Percentiles rank a stretch among this genome's conserved stretches.
Conservation (phyloP, 2,888 invertebrate species). For the Volucella zonaria region DNA sequence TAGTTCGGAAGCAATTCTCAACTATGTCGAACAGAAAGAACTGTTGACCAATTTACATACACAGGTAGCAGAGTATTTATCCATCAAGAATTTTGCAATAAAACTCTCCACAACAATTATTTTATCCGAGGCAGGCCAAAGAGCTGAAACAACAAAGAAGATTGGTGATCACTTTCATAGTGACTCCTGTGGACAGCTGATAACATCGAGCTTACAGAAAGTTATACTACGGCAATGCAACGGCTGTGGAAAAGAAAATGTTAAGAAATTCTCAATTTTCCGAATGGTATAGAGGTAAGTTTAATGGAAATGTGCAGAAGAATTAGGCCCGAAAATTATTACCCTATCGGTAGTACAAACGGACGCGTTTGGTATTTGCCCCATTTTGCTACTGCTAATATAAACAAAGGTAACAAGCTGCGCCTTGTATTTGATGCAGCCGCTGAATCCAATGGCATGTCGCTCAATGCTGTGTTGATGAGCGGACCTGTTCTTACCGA, state of each 20-base stretch:
- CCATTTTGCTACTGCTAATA: slow-evolving; percentile 45
- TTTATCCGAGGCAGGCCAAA: no score
- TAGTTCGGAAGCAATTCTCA: no score
- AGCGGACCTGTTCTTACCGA: slow-evolving; percentile 56
- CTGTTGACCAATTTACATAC: no score
- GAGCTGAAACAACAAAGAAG: no score
- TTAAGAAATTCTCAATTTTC: background rate
- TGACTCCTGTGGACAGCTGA: slow-evolving; percentile 4
- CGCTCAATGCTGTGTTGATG: slow-evolving; percentile 52
- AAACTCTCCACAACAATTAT: no score
- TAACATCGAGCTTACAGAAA: background rate
- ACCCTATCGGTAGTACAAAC: no score
- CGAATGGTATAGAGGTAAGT: background rate
- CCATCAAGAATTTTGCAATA: no score
- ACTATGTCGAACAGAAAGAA: no score
- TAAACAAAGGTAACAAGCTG: slow-evolving; percentile 51
- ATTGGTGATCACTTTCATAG: slow-evolving; percentile 1
- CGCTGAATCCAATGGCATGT: slow-evolving; percentile 34
- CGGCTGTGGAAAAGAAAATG: background rate
- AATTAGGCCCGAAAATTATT: no score
- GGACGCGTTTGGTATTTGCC: slow-evolving; percentile 25
- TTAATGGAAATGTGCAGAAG: background rate
- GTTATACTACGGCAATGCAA: background rate
- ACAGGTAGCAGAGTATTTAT: no score
- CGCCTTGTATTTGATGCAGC: slow-evolving; percentile 63